These are phyloP conservation scores for Anoplolepis gracilipes DNA, from an alignment of 1,140 invertebrate species.

Conservation along the genomic window DNA sequence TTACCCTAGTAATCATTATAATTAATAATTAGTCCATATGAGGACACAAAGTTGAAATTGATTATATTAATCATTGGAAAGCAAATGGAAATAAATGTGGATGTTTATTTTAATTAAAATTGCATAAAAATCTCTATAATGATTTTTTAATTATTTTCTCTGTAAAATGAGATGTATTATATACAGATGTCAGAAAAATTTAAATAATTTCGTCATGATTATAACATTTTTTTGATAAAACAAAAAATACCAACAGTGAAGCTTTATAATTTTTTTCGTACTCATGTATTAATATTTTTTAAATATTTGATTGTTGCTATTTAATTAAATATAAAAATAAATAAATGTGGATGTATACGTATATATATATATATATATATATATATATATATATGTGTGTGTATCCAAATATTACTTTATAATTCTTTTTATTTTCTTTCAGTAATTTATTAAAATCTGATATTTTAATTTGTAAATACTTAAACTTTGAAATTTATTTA, in stretches of 20 bases:
- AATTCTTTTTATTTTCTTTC: background rate
- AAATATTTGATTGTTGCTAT: background rate
- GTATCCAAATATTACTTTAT: background rate
- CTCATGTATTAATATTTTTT: background rate
- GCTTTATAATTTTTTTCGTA: background rate
- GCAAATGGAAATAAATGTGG: conserved; percentile 14
- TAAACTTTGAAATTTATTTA: background rate
- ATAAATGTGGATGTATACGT: background rate
- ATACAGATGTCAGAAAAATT: background rate
- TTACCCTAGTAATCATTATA: background rate
- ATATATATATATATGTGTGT: background rate
- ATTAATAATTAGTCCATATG: conserved; percentile 22
- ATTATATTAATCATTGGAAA: background rate
- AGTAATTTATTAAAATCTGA: background rate
- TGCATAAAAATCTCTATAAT: background rate
- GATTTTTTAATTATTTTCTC: background rate
- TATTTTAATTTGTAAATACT: background rate
- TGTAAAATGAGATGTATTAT: background rate
- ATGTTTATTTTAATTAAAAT: conserved; percentile 7
- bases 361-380: background rate
- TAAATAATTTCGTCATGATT: background rate
- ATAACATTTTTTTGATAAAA: background rate
- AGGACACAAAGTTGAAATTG: conserved; percentile 1
- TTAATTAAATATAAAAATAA: background rate
- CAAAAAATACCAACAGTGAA: background rate